Base-by-base conservation (phyloP, 2,888 invertebrate genomes). In the Watsonalla cultraria region DNA sequence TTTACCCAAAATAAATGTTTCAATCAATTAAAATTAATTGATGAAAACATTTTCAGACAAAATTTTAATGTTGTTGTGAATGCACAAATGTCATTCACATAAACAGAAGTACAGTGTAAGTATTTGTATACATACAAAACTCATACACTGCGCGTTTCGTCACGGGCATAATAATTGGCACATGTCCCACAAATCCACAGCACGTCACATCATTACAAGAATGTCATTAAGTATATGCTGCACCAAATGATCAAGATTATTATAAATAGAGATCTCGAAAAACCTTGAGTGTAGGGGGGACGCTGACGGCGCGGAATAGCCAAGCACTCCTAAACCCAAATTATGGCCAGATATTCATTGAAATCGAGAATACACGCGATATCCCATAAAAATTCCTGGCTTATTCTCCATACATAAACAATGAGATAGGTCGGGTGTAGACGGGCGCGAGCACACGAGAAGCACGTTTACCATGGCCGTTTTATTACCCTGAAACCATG, bases 371-470 rank as follows among this genome's bases (percentile, higher is more conserved):
- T 77, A 80, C 76, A 77, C 72, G 70, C 75, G 67, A 78, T 81
- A 82, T 73, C 82, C 80, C 79, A 84, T 84, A 85, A 89, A 89
- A 89, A 86, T 83, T 87, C 87, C 84, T 82, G 83, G 82, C 78
- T 84, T 84, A 86, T 80, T 85, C 84, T 85, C 89, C 88, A 90
- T 90, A 90, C 90, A 90, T 90, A 90, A 90, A 90, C 90, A 90
- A 90, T 90, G 90, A 90, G 90, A 85, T 84, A 80, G 84, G 80
- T 83, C 88, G 88, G 87, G 87, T 87, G 89, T 85, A 83, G 86
- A 87, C 86, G 78, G 83, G 83, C 80, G 82, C 81, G 83, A 86
- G 82, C 84, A 84, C 86, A 87, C 83, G 77, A 80, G 81, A 84
- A 83, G 85, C 89, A 89, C 88, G 88, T 86, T 88, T 89, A 83